Conservation (phyloP, 2,888 invertebrate species). For the Watsonalla cultraria region DNA sequence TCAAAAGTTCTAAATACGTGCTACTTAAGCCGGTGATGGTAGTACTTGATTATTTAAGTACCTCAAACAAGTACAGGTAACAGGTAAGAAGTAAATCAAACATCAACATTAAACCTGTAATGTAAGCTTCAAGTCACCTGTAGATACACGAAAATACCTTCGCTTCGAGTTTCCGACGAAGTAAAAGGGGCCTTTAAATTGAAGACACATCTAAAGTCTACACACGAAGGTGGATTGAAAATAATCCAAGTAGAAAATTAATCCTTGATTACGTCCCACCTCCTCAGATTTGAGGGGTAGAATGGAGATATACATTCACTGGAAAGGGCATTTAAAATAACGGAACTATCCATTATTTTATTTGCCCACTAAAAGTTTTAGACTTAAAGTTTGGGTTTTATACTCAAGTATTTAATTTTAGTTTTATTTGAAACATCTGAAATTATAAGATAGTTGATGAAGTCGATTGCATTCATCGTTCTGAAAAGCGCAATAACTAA, state of each 20-base stretch:
- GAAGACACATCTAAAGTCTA: conserved; percentile 63
- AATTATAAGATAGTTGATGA: too few relatives aligned
- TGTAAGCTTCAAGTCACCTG: background rate
- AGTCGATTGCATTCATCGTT: too few relatives aligned
- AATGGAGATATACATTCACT: conserved; percentile 29
- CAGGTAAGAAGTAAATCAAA: background rate
- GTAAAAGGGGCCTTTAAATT: conserved; percentile 57
- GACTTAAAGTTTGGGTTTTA: conserved; percentile 8
- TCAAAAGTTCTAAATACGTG: too few relatives aligned
- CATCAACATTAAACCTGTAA: background rate
- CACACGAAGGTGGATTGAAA: conserved; percentile 72
- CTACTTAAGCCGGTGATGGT: too few relatives aligned
- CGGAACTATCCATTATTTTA: too few relatives aligned
- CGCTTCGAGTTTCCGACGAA: conserved; percentile 44
- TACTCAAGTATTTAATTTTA: conserved; percentile 9
- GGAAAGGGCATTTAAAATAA: conserved; percentile 17
- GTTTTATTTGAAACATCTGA: background rate
- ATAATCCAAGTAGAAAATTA: conserved; percentile 78
- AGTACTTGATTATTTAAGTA: too few relatives aligned
- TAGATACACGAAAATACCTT: conserved; percentile 7
- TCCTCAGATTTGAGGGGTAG: conserved; percentile 45
- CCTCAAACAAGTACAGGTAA: too few relatives aligned
- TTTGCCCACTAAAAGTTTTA: too few relatives aligned
- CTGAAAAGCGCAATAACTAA: too few relatives aligned
- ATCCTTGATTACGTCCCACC: conserved; percentile 72